Base-by-base conservation (phyloP, 2,888 invertebrate genomes). In the Ptychoptera albimana region DNA sequence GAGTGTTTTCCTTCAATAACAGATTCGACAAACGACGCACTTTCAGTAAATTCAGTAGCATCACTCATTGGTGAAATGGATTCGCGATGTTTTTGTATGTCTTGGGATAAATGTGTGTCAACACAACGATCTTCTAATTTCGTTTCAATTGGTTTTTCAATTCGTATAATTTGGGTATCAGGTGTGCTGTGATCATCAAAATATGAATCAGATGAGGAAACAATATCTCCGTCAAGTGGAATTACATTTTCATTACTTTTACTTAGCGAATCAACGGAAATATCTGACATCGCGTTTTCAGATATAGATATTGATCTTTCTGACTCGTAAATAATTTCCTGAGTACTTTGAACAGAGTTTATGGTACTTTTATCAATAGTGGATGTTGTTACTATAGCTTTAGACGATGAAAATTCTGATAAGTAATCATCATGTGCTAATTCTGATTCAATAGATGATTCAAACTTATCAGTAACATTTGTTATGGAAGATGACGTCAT, bases 1-100 rank as follows among this genome's bases (percentile, higher is more conserved):
- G 23, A 7, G 23, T 23, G 23, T 23, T 46, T 48, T 12, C 52
- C 49, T 46, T 59, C 60, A 38, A 57, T 53, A 12, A 57, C 55
- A 7, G 60, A 59, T 38, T 58, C 56, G 30, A 55, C 50, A 42
- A 55, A 55, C 2, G 60, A 59, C n/a, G 37, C 31, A 39, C 45
- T 47, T 45, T 58, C 59, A 30, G 55, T 57, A 31, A 52, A 55
- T 45, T 57, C 56, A 7, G 56, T 56, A 11, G 51, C 52, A 46
- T 56, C 56, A 42, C 55, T 55, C 29, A 52, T 52, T 13, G 57
- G 57, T 6, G 58, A 57, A 39, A 52, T 52, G 7, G 51, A 50
- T 34, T 42, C 42, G n/a, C 16, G 34, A 30, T 41, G 41, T 32
- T 40, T 39, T 23, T 39, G 16, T 10, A 39, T 38, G 2, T 43